Conservation (phyloP, 30 jellyfish, hydroid and myxozoan species). For the Aurelia aurita complex sp. Pacific region DNA sequence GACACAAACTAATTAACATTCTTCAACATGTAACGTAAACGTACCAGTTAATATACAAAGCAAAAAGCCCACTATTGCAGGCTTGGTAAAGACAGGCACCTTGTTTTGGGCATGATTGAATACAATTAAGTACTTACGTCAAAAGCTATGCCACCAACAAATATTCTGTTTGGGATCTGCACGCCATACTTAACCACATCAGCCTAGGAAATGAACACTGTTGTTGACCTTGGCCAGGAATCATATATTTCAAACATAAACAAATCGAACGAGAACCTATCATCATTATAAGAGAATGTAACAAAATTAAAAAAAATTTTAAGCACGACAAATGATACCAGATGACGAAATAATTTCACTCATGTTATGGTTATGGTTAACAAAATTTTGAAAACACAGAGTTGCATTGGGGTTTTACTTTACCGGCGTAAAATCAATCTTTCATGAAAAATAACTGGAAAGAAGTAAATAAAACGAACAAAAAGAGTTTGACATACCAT, state of each 20-base stretch:
- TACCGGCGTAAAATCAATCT: no score
- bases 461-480: no score
- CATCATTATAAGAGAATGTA: no score
- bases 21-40: no score
- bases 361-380: background rate
- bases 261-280: no score
- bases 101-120: constrained; percentile 45
- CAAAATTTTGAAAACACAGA: no score
- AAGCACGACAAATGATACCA: no score
- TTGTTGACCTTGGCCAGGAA: constrained; percentile 44
- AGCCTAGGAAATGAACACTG: constrained; percentile 72
- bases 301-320: no score
- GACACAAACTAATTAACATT: no score
- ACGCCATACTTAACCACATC: constrained; percentile 98
- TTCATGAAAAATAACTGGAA: no score
- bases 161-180: constrained; percentile 97
- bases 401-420: no score
- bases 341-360: background rate
- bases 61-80: background rate
- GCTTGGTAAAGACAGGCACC: background rate
- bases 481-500: constrained; percentile 24
- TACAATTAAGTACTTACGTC: constrained; percentile 79
- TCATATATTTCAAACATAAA: background rate
- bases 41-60: no score
- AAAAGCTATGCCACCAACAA: constrained; percentile 99